Evolutionary conservation across 2,797 vertebrate species (phyloP), one percentile per base, ranked within the genome.

Genomic region (Delichon dasypus): DNA sequence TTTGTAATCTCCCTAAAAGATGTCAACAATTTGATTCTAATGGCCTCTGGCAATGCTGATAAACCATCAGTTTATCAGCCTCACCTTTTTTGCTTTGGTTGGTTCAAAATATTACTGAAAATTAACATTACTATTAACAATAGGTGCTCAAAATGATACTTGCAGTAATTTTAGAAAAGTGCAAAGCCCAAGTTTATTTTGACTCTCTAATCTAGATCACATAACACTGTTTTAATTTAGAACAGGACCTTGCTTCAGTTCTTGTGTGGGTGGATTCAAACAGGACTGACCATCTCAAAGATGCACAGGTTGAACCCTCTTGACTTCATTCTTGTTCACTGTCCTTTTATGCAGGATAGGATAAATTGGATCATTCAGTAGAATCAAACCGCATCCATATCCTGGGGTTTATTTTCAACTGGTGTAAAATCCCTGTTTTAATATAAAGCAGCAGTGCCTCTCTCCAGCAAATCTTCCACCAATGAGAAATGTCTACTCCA

Each of bases 171-270:
- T 81, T n/a, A 79, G 57, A 45, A 60, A 72, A 78, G 45, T 64
- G 91, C 58, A 86, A 92, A 94, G 54, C 54, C 32, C 20, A 57
- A 58, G 45, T 87, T 96, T 90, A 68, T 70, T 92, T 91, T 94
- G 86, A 22, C 60, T 88, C 18, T 50, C 38, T 29, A 19, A 58
- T 88, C 25, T 47, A 73, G 66, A 84, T 70, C n/a, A 32, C 47
- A 29, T 51, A 66, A 62, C 16, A 13, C n/a, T 44, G 40, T 53
- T 82, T 88, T 84, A 82, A 90, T 86, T 90, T 85, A 87, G 71
- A 93, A 26, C 62, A 91, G 80, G 80, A 61, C 60, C 48, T 88
- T 54, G 30, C 36, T 88, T 78, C 38, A 16, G 36, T 61, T 89
- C 68, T 51, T 77, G 78, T 29, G 25, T 10, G 67, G 42, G 19